Conservation (phyloP, 2,113 vertebrate species). For the Urocynchramus pylzowi region DNA sequence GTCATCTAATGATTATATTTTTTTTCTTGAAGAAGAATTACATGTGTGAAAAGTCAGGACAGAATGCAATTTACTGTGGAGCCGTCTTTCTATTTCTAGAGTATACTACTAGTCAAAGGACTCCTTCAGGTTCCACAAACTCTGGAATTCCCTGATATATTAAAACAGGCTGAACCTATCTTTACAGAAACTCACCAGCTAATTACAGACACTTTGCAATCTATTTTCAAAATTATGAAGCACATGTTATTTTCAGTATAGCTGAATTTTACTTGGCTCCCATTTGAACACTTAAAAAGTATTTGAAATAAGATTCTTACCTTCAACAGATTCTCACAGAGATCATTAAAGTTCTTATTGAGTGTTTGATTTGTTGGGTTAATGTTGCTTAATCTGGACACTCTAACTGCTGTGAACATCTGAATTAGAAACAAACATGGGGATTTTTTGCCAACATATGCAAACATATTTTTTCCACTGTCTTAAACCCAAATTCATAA, state of each 20-base stretch:
- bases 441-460: neutral
- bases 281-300: neutral
- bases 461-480: neutral
- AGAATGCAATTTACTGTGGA: neutral
- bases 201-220: neutral
- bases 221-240: neutral
- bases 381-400: constrained; percentile 86
- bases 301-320: constrained; percentile 65
- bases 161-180: neutral
- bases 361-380: constrained; percentile 93
- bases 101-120: neutral
- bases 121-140: neutral
- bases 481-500: neutral
- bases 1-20: neutral
- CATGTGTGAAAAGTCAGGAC: neutral
- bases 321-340: constrained; percentile 97
- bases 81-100: neutral
- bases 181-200: neutral
- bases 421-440: constrained; percentile 52
- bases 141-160: neutral
- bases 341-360: constrained; percentile 95
- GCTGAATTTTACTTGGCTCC: neutral
- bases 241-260: neutral
- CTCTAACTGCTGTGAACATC: constrained; percentile 98
- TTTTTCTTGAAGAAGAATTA: neutral